phyloP scores from a whole-genome alignment of 1,140 invertebrate genomes.

The Globodera ellingtonae region DNA sequence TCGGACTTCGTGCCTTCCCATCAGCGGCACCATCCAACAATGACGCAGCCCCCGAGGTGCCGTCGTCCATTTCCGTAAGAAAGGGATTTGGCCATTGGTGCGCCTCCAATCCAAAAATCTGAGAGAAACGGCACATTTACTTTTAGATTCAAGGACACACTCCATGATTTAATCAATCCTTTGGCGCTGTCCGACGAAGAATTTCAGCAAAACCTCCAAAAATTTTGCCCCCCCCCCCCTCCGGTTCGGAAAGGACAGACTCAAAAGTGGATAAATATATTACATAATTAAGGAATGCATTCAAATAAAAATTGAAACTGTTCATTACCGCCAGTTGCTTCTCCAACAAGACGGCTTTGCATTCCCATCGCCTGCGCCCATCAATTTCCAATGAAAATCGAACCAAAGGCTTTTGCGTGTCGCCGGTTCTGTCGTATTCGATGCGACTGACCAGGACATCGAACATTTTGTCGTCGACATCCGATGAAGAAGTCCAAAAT shows the following conservation, averaged over 20 bases:
- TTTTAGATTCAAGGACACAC: neutral
- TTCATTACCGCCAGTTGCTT: conserved; percentile 19
- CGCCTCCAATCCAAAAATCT: conserved; percentile 43
- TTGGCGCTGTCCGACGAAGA: neutral
- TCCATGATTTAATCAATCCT: neutral
- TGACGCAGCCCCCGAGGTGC: conserved; percentile 41
- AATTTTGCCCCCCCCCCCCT: too few relatives aligned
- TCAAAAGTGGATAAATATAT: too few relatives aligned
- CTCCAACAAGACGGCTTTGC: conserved; percentile 28
- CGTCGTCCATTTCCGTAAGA: conserved; percentile 20
- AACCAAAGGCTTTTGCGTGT: neutral
- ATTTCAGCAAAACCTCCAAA: too few relatives aligned
- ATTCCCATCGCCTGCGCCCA: conserved; percentile 23
- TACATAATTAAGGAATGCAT: neutral
- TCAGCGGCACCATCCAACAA: conserved; percentile 67
- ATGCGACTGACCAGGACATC: neutral
- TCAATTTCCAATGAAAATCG: conserved; percentile 29
- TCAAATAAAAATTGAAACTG: neutral
- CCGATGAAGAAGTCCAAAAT: neutral
- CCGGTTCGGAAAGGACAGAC: too few relatives aligned
- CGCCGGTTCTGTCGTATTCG: neutral
- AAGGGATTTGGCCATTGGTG: conserved; percentile 22
- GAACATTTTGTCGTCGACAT: neutral
- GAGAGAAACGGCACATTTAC: neutral
- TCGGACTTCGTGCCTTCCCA: conserved; percentile 74